Percentiles rank a stretch among this genome's conserved stretches.
Conservation (phyloP, 2,797 vertebrate species). For the Tympanoctomys barrerae region DNA sequence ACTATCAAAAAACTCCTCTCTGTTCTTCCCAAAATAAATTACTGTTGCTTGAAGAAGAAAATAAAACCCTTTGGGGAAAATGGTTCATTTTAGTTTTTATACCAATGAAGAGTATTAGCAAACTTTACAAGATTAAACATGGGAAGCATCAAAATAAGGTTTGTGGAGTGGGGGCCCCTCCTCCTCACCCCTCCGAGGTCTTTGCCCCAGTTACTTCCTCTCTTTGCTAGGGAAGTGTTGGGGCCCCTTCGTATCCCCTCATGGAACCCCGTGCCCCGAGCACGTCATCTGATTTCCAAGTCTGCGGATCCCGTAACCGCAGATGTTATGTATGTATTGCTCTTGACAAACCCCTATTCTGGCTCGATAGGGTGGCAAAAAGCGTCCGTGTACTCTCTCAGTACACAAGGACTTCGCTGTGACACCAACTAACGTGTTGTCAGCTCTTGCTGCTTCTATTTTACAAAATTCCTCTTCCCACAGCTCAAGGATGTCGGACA, state of each 20-base stretch:
- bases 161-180: background rate
- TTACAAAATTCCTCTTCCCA: background rate
- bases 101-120: slow-evolving; percentile 10
- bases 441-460: background rate
- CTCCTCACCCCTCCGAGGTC: background rate
- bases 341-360: background rate
- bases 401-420: background rate
- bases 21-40: background rate
- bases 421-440: background rate
- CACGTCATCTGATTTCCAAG: background rate
- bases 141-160: background rate
- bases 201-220: background rate
- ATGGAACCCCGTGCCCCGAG: background rate
- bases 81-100: background rate
- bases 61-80: background rate
- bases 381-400: background rate
- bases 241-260: background rate
- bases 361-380: background rate
- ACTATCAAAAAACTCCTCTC: background rate
- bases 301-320: background rate
- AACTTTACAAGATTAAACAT: slow-evolving; percentile 1
- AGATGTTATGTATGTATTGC: background rate
- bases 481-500: slow-evolving; percentile 87
- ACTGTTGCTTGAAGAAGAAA: background rate
- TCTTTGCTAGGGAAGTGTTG: background rate